Evolutionary conservation across 37 sponge, comb jelly and placozoan genomes (phyloP), one percentile per base, ranked within the genome.

Genomic region (Geodia barretti): DNA sequence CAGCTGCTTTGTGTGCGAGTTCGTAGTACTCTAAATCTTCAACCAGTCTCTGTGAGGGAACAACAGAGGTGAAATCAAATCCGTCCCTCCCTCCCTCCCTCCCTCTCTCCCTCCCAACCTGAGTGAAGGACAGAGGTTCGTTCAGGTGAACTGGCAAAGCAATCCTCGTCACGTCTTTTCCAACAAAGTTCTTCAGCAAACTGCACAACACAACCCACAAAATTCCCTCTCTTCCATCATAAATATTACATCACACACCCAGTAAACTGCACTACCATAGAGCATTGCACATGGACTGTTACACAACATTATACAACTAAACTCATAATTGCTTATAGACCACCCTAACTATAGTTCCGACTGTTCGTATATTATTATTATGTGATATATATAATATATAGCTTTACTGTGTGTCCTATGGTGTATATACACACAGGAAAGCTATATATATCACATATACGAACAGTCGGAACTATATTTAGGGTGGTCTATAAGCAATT

Each of bases 1-100:
- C 92, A 36, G 94, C 92, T 62, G 95, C 94, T 37, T 91, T 91
- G 78, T 97, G 86, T 19, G 88, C 82, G 0, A 95, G 71, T 1
- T 98, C 92, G 0, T 86, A 79, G 64, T 98, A 95, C 67, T 98
- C 98, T 31, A 98, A 54, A 59, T 98, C 98, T 61, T 98, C 98
- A 14, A 79, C 71, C 43, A 98, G 58, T 65, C 98, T 88, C 91
- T 95, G 85, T 19, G 28, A 29, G 75, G 14, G 66, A 64, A 33
- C 14, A 7, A 5, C 3, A 41, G 3, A 4, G 26, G 26, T 25
- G 42, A 28, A 11, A 74, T 19, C 17, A 37, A 4, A 41, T 8
- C 24, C 32, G 5, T 64, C 20, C 66, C 19, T 37, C 28, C 5
- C 24, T 29, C 69, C 25, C 26, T 61, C 82, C 92, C 88, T 25